Evolutionary conservation across 2,888 invertebrate species (phyloP).

Genomic region (Dryadula phaetusa): DNA sequence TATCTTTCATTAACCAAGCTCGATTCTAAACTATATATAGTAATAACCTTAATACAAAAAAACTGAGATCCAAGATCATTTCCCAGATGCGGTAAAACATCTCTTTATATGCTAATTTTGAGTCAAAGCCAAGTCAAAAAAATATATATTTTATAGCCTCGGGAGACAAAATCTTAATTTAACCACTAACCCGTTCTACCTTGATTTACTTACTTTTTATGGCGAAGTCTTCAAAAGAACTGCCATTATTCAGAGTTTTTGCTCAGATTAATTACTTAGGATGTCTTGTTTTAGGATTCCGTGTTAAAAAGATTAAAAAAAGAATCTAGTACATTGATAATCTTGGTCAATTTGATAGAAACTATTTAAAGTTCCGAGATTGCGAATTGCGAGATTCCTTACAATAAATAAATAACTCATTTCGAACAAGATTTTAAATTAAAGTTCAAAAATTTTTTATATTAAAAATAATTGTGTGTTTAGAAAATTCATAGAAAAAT

Average conservation of each 20-base stretch:
- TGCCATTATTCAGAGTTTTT: conserved; percentile 37
- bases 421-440: no score
- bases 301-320: not conserved
- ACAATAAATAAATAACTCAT: no score
- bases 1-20: no score
- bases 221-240: conserved; percentile 33
- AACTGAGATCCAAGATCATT: conserved; percentile 6
- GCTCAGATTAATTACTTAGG: conserved; percentile 35
- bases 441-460: no score
- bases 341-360: not conserved
- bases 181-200: conserved; percentile 33
- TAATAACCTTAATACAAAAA: no score
- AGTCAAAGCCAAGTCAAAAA: conserved; percentile 23
- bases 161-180: conserved; percentile 39
- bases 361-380: no score
- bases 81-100: conserved; percentile 29
- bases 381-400: no score
- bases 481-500: no score
- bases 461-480: no score
- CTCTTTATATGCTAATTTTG: conserved; percentile 38
- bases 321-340: not conserved
- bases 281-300: conserved; percentile 20
- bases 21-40: no score
- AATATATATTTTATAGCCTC: conserved; percentile 34
- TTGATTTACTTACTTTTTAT: conserved; percentile 40